These are phyloP conservation scores for Carpatolechia fugitivella DNA, from an alignment of 2,888 invertebrate genomes.

Conservation along the genomic window DNA sequence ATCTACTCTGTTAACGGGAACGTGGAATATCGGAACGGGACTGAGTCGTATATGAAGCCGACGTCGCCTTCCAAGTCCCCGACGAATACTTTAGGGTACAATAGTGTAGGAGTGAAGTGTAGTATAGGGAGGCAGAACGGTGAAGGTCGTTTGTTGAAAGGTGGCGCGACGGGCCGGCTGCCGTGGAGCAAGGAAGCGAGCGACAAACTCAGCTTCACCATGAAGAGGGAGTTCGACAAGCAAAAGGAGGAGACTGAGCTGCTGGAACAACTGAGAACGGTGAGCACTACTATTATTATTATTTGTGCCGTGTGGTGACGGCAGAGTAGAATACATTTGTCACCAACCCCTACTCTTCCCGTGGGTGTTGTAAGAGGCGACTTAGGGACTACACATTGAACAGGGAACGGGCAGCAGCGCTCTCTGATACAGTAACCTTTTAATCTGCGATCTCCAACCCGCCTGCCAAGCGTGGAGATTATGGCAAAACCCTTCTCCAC, in stretches of 20 bases:
- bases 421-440: too few species aligned
- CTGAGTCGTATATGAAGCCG: conserved; percentile 81
- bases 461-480: too few species aligned
- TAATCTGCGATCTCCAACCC: too few species aligned
- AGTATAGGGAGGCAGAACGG: conserved; percentile 63
- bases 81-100: conserved; percentile 80
- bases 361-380: too few species aligned
- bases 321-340: too few species aligned
- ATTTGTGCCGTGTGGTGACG: too few species aligned
- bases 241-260: conserved; percentile 93
- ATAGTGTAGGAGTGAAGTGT: conserved; percentile 55
- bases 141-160: conserved; percentile 71
- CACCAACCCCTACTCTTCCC: too few species aligned
- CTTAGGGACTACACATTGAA: too few species aligned
- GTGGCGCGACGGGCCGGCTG: conserved; percentile 63
- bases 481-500: too few species aligned
- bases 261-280: conserved; percentile 89
- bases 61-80: conserved; percentile 83
- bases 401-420: too few species aligned
- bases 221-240: conserved; percentile 94
- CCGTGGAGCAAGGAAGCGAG: conserved; percentile 86
- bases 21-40: conserved; percentile 53
- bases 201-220: conserved; percentile 93
- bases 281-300: conserved; percentile 73
- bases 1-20: conserved; percentile 75